Evolutionary conservation across 2,888 invertebrate genomes (phyloP).

Genomic region (Conops quadrifasciatus): DNA sequence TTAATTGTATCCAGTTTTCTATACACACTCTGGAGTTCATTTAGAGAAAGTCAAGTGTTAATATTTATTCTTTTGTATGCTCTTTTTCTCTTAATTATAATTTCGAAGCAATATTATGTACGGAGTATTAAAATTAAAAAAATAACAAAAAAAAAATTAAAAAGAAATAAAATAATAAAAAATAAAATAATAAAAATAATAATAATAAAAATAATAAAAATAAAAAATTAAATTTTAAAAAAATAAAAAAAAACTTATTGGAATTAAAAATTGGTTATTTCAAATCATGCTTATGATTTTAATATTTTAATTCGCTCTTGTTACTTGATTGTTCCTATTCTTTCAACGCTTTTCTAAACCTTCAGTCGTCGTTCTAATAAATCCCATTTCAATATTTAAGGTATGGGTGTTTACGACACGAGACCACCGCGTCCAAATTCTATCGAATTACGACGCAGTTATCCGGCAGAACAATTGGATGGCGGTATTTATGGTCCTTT

Average conservation of each 20-base stretch:
- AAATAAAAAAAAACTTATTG: no score
- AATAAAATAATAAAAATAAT: no score
- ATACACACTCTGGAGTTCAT: background rate
- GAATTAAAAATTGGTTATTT: no score
- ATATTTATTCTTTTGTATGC: conserved; percentile 16
- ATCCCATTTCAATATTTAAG: conserved; percentile 53
- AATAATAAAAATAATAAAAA: no score
- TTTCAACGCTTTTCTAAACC: no score
- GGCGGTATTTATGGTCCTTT: conserved; percentile 58
- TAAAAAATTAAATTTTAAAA: no score
- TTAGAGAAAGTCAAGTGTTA: background rate
- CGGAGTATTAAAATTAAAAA: conserved; percentile 16
- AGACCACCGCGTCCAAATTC: conserved; percentile 85
- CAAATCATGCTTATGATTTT: no score
- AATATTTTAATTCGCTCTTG: conserved; percentile 13
- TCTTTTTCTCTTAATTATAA: conserved; percentile 11
- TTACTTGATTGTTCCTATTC: background rate
- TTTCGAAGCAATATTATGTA: conserved; percentile 13
- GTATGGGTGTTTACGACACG: conserved; percentile 70
- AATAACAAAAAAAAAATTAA: no score
- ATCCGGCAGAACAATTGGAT: conserved; percentile 62
- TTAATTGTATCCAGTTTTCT: no score
- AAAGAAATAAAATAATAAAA: no score
- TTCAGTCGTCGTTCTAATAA: no score
- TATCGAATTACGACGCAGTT: conserved; percentile 74